Base-by-base conservation (phyloP, 2,888 invertebrate species). In the Morinoia aosen region DNA sequence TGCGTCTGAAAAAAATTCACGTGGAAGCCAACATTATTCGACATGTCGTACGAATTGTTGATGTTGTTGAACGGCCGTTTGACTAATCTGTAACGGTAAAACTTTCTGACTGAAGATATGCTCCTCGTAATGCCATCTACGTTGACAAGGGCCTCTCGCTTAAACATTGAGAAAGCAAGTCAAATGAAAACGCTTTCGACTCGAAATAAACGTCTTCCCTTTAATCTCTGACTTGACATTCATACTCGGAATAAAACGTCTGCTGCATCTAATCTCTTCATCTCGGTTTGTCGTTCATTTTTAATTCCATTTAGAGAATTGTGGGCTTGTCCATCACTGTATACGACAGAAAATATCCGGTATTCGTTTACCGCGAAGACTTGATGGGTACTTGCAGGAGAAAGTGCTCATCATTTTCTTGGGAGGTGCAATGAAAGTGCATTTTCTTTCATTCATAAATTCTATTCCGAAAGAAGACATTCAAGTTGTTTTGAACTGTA, bases 381-480 rank as follows among this genome's bases (percentile, higher is more conserved):
- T 25, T 76, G 76, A 76, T 76, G 25, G 25, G 76, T 61, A 61
- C 16, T 76, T 25, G 76, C 3, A 76, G 76, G 76, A 33, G 76
- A 76, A 76, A 76, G 76, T 33, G 25, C 76, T 76, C 25, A 33
- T 76, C 76, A 76, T 76, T 76, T 0, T 76, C 76, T 33, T 33
- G 10, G 76, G 76, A 16, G 76, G 76, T n/a, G n/a, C n/a, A n/a
- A n/a, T n/a, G n/a, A n/a, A n/a, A n/a, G n/a, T n/a, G n/a, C n/a
- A n/a, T n/a, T n/a, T n/a, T n/a, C n/a, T n/a, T 76, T 76, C 76
- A 76, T 76, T 76, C 76, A 76, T 33, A 76, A 76, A 76, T 76
- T 76, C 33, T 76, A 76, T 76, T 76, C 76, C 12, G 33, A 76
- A 76, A 76, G 76, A 61, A 76, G 76, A 76, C 76, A 76, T 76